phyloP scores from a whole-genome alignment of 2,797 vertebrate species.

The Gymnoscopelus microlampas region DNA sequence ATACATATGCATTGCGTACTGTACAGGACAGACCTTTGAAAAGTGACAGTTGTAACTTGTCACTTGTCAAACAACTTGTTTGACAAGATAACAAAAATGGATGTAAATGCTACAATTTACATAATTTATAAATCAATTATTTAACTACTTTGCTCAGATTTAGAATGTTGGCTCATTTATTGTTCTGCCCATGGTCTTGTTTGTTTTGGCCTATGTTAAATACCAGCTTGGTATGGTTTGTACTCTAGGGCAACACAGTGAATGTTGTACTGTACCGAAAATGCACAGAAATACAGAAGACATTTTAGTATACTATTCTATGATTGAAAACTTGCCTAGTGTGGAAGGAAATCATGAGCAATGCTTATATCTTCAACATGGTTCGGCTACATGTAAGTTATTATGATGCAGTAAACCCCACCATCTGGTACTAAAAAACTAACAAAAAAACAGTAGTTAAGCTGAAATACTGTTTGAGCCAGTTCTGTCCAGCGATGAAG shows the following conservation, averaged over 20 bases:
- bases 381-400: neutral
- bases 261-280: neutral
- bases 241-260: neutral
- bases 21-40: slow-evolving; percentile 56
- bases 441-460: too few relatives aligned
- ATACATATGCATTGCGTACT: slow-evolving; percentile 55
- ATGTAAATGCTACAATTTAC: slow-evolving; percentile 31
- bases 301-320: neutral
- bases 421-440: neutral
- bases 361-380: too few relatives aligned
- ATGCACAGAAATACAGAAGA: neutral
- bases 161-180: too few relatives aligned
- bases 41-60: slow-evolving; percentile 26
- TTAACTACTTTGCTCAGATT: neutral
- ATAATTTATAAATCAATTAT: slow-evolving; percentile 23
- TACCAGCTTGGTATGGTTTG: neutral
- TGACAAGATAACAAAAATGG: slow-evolving; percentile 1
- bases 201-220: neutral
- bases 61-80: neutral
- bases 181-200: neutral
- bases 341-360: too few relatives aligned
- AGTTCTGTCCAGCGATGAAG: too few relatives aligned
- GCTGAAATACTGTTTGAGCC: too few relatives aligned
- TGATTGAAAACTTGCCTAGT: neutral
- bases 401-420: neutral